Percentiles rank a stretch among this genome's conserved stretches.
Conservation (phyloP, 2,113 vertebrate species). For the Lophochroa leadbeateri region DNA sequence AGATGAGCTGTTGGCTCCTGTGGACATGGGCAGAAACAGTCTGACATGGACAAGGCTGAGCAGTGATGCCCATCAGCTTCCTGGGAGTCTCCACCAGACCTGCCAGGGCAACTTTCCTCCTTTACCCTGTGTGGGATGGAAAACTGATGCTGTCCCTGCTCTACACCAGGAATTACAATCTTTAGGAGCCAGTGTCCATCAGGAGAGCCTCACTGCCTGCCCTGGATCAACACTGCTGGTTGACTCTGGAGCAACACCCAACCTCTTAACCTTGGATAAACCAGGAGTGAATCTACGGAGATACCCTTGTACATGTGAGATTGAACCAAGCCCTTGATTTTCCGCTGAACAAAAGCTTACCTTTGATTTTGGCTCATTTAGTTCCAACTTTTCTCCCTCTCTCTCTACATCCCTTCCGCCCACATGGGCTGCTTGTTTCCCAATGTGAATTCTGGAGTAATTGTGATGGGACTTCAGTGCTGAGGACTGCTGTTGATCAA, state of each 20-base stretch:
- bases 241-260: neutral
- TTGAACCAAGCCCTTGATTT: neutral
- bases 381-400: neutral
- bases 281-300: neutral
- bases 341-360: neutral
- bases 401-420: neutral
- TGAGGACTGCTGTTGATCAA: neutral
- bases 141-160: neutral
- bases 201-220: neutral
- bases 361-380: neutral
- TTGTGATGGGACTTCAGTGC: neutral
- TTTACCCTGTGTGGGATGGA: rapidly evolving
- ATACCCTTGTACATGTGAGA: rapidly evolving
- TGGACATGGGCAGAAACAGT: neutral
- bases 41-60: neutral
- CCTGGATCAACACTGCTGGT: neutral
- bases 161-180: neutral
- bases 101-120: neutral
- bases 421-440: neutral
- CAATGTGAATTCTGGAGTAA: neutral
- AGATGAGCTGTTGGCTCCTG: neutral
- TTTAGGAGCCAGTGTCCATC: neutral
- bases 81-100: neutral
- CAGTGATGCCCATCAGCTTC: neutral
- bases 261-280: neutral